These are phyloP conservation scores for Plutomurus gul DNA, from an alignment of 1,140 invertebrate genomes.

Conservation along the genomic window DNA sequence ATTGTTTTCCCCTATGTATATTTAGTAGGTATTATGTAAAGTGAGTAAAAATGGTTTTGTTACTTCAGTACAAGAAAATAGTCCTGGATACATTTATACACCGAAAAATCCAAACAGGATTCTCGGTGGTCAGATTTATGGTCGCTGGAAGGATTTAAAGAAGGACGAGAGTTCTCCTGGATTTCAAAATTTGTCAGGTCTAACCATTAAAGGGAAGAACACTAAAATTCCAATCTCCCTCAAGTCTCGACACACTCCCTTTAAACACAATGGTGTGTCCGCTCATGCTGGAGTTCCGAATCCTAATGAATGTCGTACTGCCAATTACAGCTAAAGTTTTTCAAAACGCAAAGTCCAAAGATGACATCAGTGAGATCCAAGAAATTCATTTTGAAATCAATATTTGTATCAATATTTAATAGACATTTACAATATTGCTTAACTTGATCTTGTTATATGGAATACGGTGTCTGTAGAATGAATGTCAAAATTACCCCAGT, in stretches of 20 bases:
- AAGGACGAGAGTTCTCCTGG: background rate
- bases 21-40: no score
- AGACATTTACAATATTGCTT: no score
- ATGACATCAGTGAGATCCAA: no score
- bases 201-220: background rate
- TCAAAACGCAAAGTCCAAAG: background rate
- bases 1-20: no score
- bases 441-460: no score
- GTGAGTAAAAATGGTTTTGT: no score
- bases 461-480: no score
- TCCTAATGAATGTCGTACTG: background rate
- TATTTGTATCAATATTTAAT: no score
- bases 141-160: background rate
- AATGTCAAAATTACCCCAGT: no score
- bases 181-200: background rate
- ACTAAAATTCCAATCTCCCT: background rate
- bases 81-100: background rate
- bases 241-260: background rate
- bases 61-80: background rate
- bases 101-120: background rate
- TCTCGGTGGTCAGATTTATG: background rate
- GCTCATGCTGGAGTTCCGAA: background rate
- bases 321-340: background rate
- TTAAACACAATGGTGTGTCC: background rate
- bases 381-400: no score